These are phyloP conservation scores for Galagoides demidoff DNA, from an alignment of 2,797 vertebrate species.

Conservation along the genomic window DNA sequence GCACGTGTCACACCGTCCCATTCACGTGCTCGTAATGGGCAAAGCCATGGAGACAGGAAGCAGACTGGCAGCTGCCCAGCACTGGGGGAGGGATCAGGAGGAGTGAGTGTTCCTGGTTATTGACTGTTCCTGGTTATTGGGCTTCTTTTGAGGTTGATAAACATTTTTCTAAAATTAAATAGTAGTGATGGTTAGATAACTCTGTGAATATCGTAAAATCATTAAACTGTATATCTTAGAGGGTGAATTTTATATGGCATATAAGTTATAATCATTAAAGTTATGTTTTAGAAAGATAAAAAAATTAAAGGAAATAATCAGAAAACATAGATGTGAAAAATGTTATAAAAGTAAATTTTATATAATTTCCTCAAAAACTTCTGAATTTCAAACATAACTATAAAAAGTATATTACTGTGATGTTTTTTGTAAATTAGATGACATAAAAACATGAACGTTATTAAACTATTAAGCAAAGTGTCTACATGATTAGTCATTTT, in stretches of 20 bases:
- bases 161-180: constrained; percentile 4
- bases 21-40: background rate
- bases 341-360: background rate
- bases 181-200: background rate
- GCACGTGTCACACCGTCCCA: background rate
- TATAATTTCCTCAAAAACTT: background rate
- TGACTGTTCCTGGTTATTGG: background rate
- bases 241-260: background rate
- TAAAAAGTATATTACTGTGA: background rate
- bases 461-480: background rate
- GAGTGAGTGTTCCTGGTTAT: background rate
- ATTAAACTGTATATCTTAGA: background rate
- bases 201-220: background rate
- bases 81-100: background rate
- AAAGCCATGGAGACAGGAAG: background rate
- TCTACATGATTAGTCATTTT: background rate
- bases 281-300: background rate
- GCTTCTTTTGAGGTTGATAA: background rate
- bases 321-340: background rate
- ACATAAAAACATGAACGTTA: background rate
- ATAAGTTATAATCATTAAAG: background rate
- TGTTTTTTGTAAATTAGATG: background rate
- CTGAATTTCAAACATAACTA: constrained; percentile 15
- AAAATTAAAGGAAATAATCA: background rate
- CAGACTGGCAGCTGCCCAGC: background rate